Evolutionary conservation across 2,797 vertebrate genomes (phyloP), one percentile per base, ranked within the genome.

Genomic region (Oreortyx pictus): DNA sequence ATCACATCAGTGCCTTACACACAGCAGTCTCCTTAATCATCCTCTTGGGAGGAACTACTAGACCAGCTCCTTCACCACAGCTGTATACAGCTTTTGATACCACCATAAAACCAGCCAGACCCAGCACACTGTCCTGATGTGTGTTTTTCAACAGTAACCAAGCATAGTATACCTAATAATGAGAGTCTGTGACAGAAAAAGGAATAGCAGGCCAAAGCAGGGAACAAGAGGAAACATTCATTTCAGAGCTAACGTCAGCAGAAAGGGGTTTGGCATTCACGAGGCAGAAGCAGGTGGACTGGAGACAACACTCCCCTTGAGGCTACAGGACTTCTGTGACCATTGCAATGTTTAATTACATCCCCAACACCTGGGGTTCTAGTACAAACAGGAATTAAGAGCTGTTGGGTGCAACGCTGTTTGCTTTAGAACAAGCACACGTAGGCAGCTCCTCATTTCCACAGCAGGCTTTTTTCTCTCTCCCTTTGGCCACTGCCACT

Each of bases 361-460:
- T 59, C 6, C 9, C 25, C 72, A 74, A 57, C 1, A 85, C 11
- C 7, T 49, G 11, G 15, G 13, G 39, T 41, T 41, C 39, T n/a
- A 73, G 6, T 11, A 4, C 11, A 82, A 87, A 62, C 14, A 10
- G 87, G 27, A 29, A 29, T 29, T 52, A 27, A 29, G 50, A 52
- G 39, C 7, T 14, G 57, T n/a, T 72, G 47, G 25, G 68, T 1
- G 0, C 2, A 35, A 62, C 1, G 7, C 1, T 17, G 19, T 62
- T 57, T 67, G 14, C 56, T 60, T 72, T 54, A 37, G 6, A 52
- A 0, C 14, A 65, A 64, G 23, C 13, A 66, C 5, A 29, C 4
- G 52, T 0, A 68, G 29, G 46, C 18, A 60, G 22, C 50, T 61
- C 29, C 20, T 70, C 37, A 35, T 72, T 54, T 57, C 35, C 65